Evolutionary conservation across 2,113 vertebrate genomes (phyloP), one percentile per base, ranked within the genome.

Genomic region (Sturnira hondurensis): DNA sequence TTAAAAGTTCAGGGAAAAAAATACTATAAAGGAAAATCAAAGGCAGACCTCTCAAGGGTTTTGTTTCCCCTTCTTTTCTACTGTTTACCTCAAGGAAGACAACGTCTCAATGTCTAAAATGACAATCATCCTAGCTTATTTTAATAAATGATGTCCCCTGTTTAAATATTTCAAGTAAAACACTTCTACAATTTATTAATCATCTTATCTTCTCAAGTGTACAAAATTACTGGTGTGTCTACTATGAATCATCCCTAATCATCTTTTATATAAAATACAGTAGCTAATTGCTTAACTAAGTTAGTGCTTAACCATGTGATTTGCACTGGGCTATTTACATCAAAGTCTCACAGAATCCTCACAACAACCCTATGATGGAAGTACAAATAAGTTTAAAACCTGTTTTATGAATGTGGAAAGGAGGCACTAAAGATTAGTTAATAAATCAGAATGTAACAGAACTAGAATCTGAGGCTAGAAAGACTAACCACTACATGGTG

Each of bases 301-400:
- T n/a, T n/a, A 61, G 43, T 50, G 89, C 54, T 74, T 89, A 74
- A 36, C 14, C 20, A 47, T 33, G 52, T 86, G 28, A 33, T 85
- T 7, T 52, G 24, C 67, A 88, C 41, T 47, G 68, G 16, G 19
- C 33, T 68, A 54, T 77, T 83, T 52, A 50, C 14, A 90, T 26
- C 36, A 43, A 58, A 87, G n/a, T 71, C 31, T 91, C 45, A 61
- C 2, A 82, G 73, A 92, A 90, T 52, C 36, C 33, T 94, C 26
- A 63, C 56, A 93, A 89, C 11, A 58, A 73, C 50, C 16, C 52
- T 82, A 36, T 24, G 19, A 47, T 33, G 1, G 13, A 81, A 26
- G 22, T 50, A 95, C 65, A 94, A 90, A 81, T 47, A 88, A 83
- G 63, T 91, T 96, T 70, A 36, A 77, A 33, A 89, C 41, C 63